Evolutionary conservation across 2,888 invertebrate genomes (phyloP), one percentile per base, ranked within the genome.

Genomic region (Graphium colonna): DNA sequence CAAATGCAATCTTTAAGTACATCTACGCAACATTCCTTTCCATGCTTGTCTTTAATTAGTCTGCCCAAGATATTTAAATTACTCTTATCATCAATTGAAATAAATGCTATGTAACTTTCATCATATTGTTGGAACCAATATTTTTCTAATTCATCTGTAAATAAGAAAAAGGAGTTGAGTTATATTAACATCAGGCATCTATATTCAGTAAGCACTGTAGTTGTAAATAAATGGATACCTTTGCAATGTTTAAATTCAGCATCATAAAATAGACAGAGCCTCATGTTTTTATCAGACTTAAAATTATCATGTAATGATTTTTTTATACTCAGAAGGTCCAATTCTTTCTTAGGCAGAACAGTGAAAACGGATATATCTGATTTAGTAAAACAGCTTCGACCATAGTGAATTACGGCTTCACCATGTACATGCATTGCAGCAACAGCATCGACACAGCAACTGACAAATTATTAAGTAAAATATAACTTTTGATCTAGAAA

Each of bases 321-420:
- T 38, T 75, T 65, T 8, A 61, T 60, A n/a, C 64, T 58, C 0
- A 83, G 73, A 3, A 91, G 50, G 68, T 94, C 86, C 8, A 97
- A 66, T 0, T 84, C 62, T 33, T 80, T 75, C 70, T 94, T 93
- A 10, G 94, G 93, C 59, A 95, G 92, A 33, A 97, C 91, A 60
- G 93, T 94, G 48, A 94, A 91, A 3, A 96, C 94, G 0, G 97
- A 96, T 51, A 98, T 89, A 48, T 94, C 91, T 21, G 91, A 89
- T 10, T 94, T 93, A 26, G 96, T 95, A 60, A 96, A 93, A 79
- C 99, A 99, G 0, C 95, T 93, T 68, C 94, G 94, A 0, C 98
- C 98, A 81, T 95, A 98, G 79, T 99, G 98, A 51, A 99, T 92
- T 1, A 98, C 87, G 26, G 95, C 94, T 80, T 98, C 96, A 0